phyloP scores from a whole-genome alignment of 2,113 vertebrate species.

The Cricetomys ansorgei region DNA sequence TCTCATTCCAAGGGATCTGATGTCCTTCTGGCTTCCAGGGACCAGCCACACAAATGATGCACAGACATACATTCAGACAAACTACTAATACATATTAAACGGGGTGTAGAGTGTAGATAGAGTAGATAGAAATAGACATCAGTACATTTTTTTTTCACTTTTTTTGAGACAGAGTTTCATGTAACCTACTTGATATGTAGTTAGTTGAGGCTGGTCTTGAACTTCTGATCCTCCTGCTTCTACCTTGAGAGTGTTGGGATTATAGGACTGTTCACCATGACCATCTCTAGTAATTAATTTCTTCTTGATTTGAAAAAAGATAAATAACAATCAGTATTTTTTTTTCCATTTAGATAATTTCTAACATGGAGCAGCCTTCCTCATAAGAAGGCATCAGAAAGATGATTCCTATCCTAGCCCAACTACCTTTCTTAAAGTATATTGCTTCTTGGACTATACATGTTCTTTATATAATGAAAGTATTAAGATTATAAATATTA shows the following conservation, averaged over 20 bases:
- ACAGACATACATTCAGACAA: no score
- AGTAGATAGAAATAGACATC: background rate
- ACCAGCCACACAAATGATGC: background rate
- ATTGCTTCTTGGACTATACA: background rate
- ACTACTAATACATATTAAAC: no score
- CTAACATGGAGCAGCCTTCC: background rate
- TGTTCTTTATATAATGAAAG: background rate
- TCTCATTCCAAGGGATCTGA: background rate
- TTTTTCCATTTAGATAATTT: constrained; percentile 27
- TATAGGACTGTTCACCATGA: background rate
- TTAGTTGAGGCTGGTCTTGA: background rate
- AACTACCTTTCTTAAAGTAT: background rate
- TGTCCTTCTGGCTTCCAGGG: background rate
- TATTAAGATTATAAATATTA: constrained; percentile 40
- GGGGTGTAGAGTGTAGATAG: background rate
- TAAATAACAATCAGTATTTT: background rate
- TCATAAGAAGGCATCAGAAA: background rate
- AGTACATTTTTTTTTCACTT: background rate
- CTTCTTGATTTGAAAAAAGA: constrained; percentile 28
- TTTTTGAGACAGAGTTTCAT: background rate
- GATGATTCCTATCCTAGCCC: background rate
- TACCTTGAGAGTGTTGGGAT: background rate
- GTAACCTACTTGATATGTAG: background rate
- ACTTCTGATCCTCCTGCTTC: background rate
- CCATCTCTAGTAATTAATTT: constrained; percentile 20